These are phyloP conservation scores for Nanger granti DNA, from an alignment of 2,113 vertebrate species.

Conservation along the genomic window DNA sequence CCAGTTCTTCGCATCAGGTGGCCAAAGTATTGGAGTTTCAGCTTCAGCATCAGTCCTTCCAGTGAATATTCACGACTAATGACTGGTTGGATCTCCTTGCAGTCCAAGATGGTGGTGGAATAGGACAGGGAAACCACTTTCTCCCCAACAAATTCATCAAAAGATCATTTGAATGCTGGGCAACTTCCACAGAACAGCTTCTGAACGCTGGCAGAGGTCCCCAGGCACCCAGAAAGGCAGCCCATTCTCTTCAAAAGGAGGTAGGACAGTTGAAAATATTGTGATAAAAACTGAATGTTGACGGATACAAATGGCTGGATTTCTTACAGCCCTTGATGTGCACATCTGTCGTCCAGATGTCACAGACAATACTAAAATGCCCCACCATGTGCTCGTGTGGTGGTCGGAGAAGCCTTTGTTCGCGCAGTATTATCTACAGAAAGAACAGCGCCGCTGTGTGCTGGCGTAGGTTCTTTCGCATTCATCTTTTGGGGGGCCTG, in stretches of 20 bases:
- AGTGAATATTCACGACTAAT: not conserved
- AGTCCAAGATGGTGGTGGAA: not conserved
- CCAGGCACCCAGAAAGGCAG: not conserved
- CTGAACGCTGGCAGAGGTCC: rapidly evolving
- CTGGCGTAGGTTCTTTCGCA: rapidly evolving
- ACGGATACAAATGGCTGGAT: not conserved
- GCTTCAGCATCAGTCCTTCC: not conserved
- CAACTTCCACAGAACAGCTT: not conserved
- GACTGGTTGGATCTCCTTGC: not conserved
- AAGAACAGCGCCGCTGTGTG: not conserved
- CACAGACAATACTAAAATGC: not conserved
- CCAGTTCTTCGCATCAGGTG: not conserved
- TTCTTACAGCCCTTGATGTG: not conserved
- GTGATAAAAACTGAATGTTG: not conserved
- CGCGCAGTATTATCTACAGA: not conserved
- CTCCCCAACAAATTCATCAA: not conserved
- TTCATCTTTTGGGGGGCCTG: not conserved
- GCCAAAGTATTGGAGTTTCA: not conserved
- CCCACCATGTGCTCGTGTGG: not conserved
- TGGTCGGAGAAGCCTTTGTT: not conserved
- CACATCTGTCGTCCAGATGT: not conserved
- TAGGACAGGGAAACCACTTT: not conserved
- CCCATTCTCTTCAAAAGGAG: rapidly evolving
- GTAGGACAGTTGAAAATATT: not conserved
- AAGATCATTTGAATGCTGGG: not conserved